These are phyloP conservation scores for Hemicordylus capensis DNA, from an alignment of 2,113 vertebrate genomes.

Conservation along the genomic window DNA sequence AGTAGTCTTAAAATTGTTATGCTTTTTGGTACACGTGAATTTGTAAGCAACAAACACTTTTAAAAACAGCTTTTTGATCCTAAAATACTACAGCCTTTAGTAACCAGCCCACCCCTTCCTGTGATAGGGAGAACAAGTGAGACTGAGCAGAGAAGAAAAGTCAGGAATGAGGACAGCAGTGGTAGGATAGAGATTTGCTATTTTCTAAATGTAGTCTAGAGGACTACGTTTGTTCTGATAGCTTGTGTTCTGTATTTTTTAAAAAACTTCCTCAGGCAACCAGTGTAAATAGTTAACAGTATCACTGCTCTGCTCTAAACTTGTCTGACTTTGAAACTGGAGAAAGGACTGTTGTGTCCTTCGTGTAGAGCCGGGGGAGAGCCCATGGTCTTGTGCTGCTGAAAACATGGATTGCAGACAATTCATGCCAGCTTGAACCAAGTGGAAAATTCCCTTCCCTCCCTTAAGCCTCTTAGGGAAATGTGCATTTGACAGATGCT, in stretches of 20 bases:
- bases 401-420: neutral
- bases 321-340: neutral
- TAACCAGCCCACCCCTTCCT: neutral
- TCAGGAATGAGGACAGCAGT: no score
- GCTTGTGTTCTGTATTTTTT: neutral
- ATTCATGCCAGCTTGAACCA: neutral
- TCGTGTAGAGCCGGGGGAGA: neutral
- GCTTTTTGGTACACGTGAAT: no score
- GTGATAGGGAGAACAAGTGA: neutral
- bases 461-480: neutral
- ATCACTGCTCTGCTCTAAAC: neutral
- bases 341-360: neutral
- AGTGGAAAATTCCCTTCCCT: constrained; percentile 13
- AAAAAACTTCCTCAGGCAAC: neutral
- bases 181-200: neutral
- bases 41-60: no score
- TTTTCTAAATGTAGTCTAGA: neutral
- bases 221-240: no score
- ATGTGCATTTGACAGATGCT: neutral
- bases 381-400: neutral
- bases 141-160: neutral
- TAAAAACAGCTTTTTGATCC: no score
- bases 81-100: neutral
- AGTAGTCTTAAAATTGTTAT: no score
- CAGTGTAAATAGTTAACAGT: neutral